A percentile compares a stretch with the other conserved stretches of the same genome.
Evolutionary conservation across 2,888 invertebrate species (phyloP).

Genomic region (Cheilosia variabilis): DNA sequence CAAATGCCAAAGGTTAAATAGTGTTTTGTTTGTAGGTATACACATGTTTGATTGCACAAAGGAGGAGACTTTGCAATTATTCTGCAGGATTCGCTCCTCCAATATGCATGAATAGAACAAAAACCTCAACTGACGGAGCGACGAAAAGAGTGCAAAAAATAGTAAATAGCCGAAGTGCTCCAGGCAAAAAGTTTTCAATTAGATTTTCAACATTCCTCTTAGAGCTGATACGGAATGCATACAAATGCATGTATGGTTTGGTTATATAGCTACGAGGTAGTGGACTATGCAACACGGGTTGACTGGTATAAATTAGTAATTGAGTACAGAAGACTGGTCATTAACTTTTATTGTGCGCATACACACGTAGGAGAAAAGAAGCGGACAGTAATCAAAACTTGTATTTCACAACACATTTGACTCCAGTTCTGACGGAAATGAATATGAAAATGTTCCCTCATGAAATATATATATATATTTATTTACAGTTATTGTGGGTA

Average conservation of each 20-base stretch:
- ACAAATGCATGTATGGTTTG: conserved; percentile 29
- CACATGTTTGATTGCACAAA: conserved; percentile 57
- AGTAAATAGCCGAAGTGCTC: conserved; percentile 42
- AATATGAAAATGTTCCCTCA: neutral
- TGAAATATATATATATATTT: no score
- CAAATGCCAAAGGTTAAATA: conserved; percentile 65
- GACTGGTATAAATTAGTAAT: conserved; percentile 64
- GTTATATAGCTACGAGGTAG: conserved; percentile 11
- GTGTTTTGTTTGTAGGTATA: conserved; percentile 46
- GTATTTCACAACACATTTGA: conserved; percentile 34
- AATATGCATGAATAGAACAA: conserved; percentile 65
- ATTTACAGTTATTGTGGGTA: no score
- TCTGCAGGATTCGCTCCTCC: conserved; percentile 67
- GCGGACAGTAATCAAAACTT: conserved; percentile 48
- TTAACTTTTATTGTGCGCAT: conserved; percentile 63
- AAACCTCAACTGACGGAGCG: conserved; percentile 23
- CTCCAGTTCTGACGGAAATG: neutral
- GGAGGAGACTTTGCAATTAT: conserved; percentile 66
- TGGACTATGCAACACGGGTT: conserved; percentile 36
- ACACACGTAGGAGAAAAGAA: conserved; percentile 4
- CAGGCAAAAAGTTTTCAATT: conserved; percentile 71
- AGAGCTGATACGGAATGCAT: conserved; percentile 47
- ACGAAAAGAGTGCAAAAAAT: conserved; percentile 16
- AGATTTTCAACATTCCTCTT: conserved; percentile 69
- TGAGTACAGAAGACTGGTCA: conserved; percentile 58